Conservation (phyloP, 2,888 invertebrate species). For the Apotomis turbidana region DNA sequence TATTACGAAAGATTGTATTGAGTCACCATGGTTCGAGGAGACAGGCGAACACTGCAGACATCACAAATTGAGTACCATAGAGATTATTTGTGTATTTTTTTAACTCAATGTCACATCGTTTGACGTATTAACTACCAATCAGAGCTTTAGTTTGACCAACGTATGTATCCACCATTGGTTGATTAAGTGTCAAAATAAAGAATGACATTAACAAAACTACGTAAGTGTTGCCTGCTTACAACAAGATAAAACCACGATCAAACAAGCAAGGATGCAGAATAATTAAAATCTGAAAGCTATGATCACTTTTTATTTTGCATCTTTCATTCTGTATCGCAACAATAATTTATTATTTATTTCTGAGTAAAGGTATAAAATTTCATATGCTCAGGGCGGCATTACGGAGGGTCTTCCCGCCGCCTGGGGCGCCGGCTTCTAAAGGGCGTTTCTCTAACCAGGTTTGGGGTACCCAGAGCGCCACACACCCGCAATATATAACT, state of each 20-base stretch:
- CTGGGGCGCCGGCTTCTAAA: no score
- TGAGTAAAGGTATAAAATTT: no score
- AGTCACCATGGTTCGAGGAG: constrained; percentile 39
- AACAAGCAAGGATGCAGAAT: no score
- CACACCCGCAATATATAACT: no score
- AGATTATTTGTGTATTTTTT: constrained; percentile 19
- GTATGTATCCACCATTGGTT: constrained; percentile 23
- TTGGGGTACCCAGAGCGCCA: no score
- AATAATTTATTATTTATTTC: no score
- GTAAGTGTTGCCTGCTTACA: constrained; percentile 4
- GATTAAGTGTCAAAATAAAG: constrained; percentile 11
- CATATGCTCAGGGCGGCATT: no score
- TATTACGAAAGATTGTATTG: constrained; percentile 58
- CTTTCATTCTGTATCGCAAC: no score
- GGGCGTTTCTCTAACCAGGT: no score
- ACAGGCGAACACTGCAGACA: constrained; percentile 34
- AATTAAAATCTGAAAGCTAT: no score
- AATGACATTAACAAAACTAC: constrained; percentile 10
- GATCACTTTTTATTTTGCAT: no score
- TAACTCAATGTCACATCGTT: neutral
- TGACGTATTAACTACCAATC: constrained; percentile 28
- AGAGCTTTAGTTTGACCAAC: constrained; percentile 34
- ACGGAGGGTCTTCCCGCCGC: no score
- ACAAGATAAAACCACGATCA: neutral
- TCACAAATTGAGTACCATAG: constrained; percentile 35